These are phyloP conservation scores for Ranitomeya imitator DNA, from an alignment of 2,113 vertebrate genomes.

Conservation along the genomic window DNA sequence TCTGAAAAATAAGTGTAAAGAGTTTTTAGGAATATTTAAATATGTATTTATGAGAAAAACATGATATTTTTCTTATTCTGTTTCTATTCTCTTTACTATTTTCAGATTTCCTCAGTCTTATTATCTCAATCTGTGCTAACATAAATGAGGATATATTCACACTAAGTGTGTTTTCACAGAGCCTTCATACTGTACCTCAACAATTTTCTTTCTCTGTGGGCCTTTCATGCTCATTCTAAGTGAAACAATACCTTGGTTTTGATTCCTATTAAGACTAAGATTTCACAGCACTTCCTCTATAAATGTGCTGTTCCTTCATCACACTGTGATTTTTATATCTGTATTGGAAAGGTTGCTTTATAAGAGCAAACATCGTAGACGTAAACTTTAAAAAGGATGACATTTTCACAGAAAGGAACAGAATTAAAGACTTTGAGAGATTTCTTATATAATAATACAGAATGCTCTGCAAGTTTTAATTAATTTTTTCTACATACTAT, in stretches of 20 bases:
- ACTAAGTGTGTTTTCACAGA: background rate
- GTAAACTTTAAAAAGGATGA: background rate
- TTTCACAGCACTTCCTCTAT: conserved; percentile 37
- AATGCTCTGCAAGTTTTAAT: background rate
- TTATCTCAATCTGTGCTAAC: background rate
- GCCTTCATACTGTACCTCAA: conserved; percentile 23
- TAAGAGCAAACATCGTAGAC: background rate
- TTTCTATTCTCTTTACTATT: background rate
- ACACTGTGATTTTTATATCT: conserved; percentile 30
- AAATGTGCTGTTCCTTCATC: conserved; percentile 29
- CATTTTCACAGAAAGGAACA: background rate
- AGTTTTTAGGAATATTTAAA: background rate
- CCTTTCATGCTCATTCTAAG: conserved; percentile 25
- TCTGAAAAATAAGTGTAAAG: background rate
- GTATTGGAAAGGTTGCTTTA: conserved; percentile 6
- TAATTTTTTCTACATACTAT: background rate
- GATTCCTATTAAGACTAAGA: conserved; percentile 26
- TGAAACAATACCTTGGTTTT: conserved; percentile 42
- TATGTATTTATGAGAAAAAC: background rate
- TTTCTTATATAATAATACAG: background rate
- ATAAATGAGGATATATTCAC: background rate
- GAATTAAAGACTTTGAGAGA: background rate
- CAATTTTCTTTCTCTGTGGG: conserved; percentile 40
- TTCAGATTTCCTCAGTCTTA: background rate
- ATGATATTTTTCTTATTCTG: background rate